Conservation (phyloP, 1,140 invertebrate genomes). For the Venturia canescens region DNA sequence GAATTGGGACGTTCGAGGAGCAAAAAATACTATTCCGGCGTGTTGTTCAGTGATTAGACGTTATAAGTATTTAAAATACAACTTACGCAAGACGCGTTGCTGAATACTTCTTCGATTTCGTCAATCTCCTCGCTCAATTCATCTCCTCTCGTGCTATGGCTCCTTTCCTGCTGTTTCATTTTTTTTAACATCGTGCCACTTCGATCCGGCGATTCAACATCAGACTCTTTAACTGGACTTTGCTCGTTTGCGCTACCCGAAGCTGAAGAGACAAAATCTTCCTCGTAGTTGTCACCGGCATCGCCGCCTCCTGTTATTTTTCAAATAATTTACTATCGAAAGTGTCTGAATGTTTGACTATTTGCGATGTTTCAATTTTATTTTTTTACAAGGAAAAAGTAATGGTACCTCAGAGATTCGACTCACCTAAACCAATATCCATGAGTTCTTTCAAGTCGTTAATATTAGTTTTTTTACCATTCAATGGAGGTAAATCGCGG, state of each 20-base stretch:
- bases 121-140: constrained; percentile 74
- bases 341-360: no score
- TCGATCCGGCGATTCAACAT: constrained; percentile 57
- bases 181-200: constrained; percentile 59
- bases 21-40: not conserved
- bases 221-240: constrained; percentile 68
- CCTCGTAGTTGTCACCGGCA: constrained; percentile 72
- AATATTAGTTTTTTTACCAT: constrained; percentile 74
- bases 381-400: constrained; percentile 42
- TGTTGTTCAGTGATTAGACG: constrained; percentile 1
- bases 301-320: constrained; percentile 65
- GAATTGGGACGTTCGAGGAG: no score
- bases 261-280: constrained; percentile 74
- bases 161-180: constrained; percentile 60
- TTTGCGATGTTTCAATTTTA: no score
- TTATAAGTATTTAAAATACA: constrained; percentile 47
- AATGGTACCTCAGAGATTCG: constrained; percentile 10
- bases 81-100: constrained; percentile 74
- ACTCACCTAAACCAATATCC: constrained; percentile 72
- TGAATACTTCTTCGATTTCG: constrained; percentile 71
- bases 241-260: constrained; percentile 73
- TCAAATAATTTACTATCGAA: no score
- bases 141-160: constrained; percentile 66
- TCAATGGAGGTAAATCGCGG: constrained; percentile 70
- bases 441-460: constrained; percentile 76